Evolutionary conservation across 1,140 invertebrate genomes (phyloP).

Genomic region (Tetramorium parvispinum): DNA sequence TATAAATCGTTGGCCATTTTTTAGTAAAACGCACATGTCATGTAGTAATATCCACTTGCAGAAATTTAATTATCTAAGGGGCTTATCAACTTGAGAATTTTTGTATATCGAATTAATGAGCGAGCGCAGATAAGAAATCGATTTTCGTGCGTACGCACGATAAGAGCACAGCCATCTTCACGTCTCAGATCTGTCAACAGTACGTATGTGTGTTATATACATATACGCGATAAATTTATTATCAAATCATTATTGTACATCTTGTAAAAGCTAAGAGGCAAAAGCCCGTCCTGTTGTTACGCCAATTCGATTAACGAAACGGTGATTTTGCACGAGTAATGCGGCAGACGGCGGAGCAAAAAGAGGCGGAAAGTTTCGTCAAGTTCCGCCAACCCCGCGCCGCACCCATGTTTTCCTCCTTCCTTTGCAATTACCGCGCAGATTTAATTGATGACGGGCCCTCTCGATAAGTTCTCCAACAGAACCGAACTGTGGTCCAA

Average conservation of each 20-base stretch:
- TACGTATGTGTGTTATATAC: not conserved
- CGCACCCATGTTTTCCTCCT: constrained; percentile 32
- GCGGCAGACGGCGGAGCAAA: constrained; percentile 21
- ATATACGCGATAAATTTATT: not conserved
- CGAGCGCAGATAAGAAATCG: constrained; percentile 8
- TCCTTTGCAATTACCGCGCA: constrained; percentile 55
- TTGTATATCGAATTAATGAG: not conserved
- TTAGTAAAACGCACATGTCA: not conserved
- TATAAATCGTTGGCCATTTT: not conserved
- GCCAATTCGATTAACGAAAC: constrained; percentile 50
- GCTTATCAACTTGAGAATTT: constrained; percentile 38
- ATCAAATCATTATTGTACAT: not conserved
- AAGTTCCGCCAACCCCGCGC: constrained; percentile 27
- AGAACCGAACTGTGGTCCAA: constrained; percentile 37
- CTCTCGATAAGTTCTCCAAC: constrained; percentile 50
- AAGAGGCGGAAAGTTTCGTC: constrained; percentile 45
- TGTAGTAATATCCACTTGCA: not conserved
- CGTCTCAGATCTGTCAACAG: not conserved
- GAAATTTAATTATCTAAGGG: not conserved
- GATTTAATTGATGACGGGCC: constrained; percentile 62
- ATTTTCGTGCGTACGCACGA: not conserved
- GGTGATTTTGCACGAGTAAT: constrained; percentile 46
- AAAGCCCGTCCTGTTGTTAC: constrained; percentile 4
- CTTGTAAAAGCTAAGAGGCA: not conserved
- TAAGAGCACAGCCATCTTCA: constrained; percentile 16